Percentiles rank a stretch among this genome's conserved stretches.
These are phyloP conservation scores for Ctenochaetus hawaiiensis DNA, from an alignment of 2,797 vertebrate species.

Conservation along the genomic window DNA sequence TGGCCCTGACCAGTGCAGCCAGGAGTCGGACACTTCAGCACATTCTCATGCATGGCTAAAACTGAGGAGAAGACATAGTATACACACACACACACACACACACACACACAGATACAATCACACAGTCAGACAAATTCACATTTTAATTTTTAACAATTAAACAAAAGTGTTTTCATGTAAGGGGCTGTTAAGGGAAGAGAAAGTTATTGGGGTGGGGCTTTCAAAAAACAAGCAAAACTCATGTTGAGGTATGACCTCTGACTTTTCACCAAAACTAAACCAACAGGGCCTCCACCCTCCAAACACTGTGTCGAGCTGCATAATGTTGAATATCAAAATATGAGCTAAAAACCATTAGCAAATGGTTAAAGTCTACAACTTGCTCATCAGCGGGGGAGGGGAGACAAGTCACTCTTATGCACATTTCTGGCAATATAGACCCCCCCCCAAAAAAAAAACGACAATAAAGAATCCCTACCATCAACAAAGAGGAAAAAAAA, in stretches of 20 bases:
- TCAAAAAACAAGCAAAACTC: no score
- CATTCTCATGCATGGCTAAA: slow-evolving; percentile 98
- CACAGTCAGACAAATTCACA: background rate
- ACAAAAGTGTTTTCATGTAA: no score
- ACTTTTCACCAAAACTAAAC: no score
- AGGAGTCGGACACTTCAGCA: slow-evolving; percentile 97
- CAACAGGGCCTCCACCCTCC: no score
- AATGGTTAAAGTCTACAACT: background rate
- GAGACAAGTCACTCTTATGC: background rate
- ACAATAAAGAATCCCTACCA: background rate
- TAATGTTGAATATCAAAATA: no score
- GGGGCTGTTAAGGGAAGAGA: no score
- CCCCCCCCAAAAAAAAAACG: background rate
- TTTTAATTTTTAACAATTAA: no score
- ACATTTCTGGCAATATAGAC: background rate
- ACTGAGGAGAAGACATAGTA: slow-evolving; percentile 80
- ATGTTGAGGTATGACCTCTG: no score
- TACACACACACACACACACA: slow-evolving; percentile 10
- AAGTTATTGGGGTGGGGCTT: no score
- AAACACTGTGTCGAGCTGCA: no score
- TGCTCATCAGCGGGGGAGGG: no score
- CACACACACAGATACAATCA: slow-evolving; percentile 3
- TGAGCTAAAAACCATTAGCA: no score
- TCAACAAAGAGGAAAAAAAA: background rate
- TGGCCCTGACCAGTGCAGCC: slow-evolving; percentile 98